Evolutionary conservation across 2,888 invertebrate genomes (phyloP).

Genomic region (Diarsia dahlii): DNA sequence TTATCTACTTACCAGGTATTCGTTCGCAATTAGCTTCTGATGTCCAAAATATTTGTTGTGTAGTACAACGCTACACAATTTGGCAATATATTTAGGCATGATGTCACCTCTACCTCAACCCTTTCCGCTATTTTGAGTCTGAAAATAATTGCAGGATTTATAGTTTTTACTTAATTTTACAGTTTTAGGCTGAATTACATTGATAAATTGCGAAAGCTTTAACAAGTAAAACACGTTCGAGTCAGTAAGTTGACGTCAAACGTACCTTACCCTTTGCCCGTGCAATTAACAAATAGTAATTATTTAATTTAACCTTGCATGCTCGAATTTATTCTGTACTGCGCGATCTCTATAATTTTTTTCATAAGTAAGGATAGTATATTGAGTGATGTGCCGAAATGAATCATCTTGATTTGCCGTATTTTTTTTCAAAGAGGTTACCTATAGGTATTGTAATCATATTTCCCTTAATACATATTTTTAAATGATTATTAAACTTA

Average conservation of each 20-base stretch:
- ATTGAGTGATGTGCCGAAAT: neutral
- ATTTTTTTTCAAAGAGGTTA: neutral
- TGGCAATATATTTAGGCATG: too few species aligned
- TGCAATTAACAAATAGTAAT: constrained; percentile 1
- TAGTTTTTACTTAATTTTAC: neutral
- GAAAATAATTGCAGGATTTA: neutral
- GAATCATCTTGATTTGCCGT: neutral
- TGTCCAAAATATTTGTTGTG: neutral
- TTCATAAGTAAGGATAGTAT: too few species aligned
- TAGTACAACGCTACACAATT: neutral
- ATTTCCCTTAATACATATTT: too few species aligned
- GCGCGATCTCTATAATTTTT: too few species aligned
- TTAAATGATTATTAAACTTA: neutral
- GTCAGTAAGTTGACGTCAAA: too few species aligned
- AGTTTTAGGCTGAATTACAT: neutral
- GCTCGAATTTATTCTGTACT: constrained; percentile 23
- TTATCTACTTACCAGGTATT: neutral
- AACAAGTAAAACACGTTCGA: neutral
- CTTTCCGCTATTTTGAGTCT: too few species aligned
- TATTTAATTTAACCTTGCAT: constrained; percentile 20
- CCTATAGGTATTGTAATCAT: too few species aligned
- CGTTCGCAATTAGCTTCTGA: neutral
- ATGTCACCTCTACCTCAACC: too few species aligned
- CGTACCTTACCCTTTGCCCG: constrained; percentile 10
- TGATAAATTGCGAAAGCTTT: too few species aligned